Base-by-base conservation (phyloP, 2,797 vertebrate species). In the Acanthiza pusilla region DNA sequence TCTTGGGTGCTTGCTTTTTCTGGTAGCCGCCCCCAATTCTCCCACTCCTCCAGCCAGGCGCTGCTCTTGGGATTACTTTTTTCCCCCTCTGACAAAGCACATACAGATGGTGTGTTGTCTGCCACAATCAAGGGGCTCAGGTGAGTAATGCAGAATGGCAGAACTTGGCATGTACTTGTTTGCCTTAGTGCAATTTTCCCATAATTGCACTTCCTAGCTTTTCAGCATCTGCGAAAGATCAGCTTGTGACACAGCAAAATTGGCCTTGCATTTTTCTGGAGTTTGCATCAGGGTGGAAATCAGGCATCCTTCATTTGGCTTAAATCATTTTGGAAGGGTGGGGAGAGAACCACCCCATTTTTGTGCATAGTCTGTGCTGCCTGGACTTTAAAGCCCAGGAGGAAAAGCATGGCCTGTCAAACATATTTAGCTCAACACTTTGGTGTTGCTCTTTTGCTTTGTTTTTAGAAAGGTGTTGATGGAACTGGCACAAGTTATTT, bases 131-230 rank as follows among this genome's bases (percentile, higher is more conserved):
- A 94, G 92, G 90, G 83, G 91, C 97, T 98, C 98, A 99, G 98
- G 98, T 99, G 98, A 98, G 97, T 98, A 98, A 99, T 98, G 97
- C 97, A 95, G 97, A 98, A 93, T 98, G 98, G 98, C 98, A 98
- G 95, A 91, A 96, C 97, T 95, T 98, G 98, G 98, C 98, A 98
- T 97, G 95, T 97, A 95, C 95, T 97, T 94, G 96, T 97, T 97
- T 97, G 97, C 97, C 98, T 97, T 97, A 97, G 96, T 96, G 97
- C 98, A 97, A 98, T 98, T 98, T 98, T 92, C 97, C 95, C 97
- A 53, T 98, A 98, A 99, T 98, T 99, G 98, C 98, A 97, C 97
- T 98, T 98, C 98, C 98, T 98, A 98, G 67, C 95, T 97, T 97
- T 97, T 95, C 93, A 66, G 98, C 98, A 98, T 98, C 98, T 99